Base-by-base conservation (phyloP, 1,140 invertebrate genomes). In the Drosophila nannoptera region DNA sequence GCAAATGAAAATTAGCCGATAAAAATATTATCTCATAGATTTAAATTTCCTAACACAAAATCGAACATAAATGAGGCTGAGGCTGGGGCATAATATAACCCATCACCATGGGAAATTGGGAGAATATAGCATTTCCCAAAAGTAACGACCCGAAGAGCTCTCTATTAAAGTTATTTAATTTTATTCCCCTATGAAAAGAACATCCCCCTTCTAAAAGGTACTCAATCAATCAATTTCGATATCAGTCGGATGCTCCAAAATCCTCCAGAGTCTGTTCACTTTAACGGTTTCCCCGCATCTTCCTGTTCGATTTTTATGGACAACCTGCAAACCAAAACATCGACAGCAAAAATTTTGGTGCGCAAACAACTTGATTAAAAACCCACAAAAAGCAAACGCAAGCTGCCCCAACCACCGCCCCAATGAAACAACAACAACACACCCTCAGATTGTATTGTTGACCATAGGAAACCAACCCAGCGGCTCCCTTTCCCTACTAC, bases 331-430 rank as follows among this genome's bases (percentile, higher is more conserved):
- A 62, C 56, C 65, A 58, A 62, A 59, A 54, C 55, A 66, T 46
- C 46, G 56, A 56, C 64, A 48, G 40, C 36, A 33, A 68, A 80
- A 70, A 22, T 22, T 68, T 71, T 84, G 76, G 69, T 86, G 75
- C 54, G 59, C 82, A 77, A 75, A 72, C 81, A 78, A 80, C 81
- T 86, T 86, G 81, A 86, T 86, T 86, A 86, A 86, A 86, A 86
- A 86, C 65, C 81, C 81, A 86, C 81, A 86, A 86, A 80, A 77
- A 54, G 14, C 9, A 62, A 52, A 22, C 22, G 22, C 22, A 22
- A 22, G 22, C 22, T 1, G 22, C 63, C 42, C 64, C 40, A 35
- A 40, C 45, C 49, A 49, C 38, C 43, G 29, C 55, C 55, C 7
- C 35, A 43, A 53, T 7, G 2, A n/a, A 5, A 0, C 40, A 43